These are phyloP conservation scores for Sycobia sp. DNA, from an alignment of 1,140 invertebrate species.

Conservation along the genomic window DNA sequence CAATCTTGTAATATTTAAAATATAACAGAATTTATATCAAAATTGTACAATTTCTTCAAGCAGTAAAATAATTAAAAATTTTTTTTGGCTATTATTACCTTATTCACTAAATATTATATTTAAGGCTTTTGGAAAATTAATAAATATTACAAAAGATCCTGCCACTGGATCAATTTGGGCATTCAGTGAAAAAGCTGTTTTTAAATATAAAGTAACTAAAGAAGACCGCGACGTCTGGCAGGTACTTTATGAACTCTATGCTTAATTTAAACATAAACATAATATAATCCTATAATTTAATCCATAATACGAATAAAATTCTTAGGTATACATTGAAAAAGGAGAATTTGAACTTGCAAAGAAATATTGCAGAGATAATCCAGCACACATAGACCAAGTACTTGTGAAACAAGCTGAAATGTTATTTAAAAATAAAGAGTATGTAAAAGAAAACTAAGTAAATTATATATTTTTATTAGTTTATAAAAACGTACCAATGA, in stretches of 20 bases:
- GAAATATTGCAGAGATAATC: constrained; percentile 77
- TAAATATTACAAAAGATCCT: constrained; percentile 83
- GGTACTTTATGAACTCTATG: constrained; percentile 49
- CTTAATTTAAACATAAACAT: constrained; percentile 25
- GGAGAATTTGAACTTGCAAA: constrained; percentile 88
- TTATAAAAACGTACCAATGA: too few relatives aligned
- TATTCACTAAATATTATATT: constrained; percentile 31
- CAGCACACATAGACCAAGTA: constrained; percentile 81
- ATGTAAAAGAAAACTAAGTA: constrained; percentile 38
- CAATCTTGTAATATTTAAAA: too few relatives aligned
- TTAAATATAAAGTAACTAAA: constrained; percentile 81
- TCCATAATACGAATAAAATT: neutral
- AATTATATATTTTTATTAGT: neutral
- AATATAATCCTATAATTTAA: neutral
- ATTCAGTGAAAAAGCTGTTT: constrained; percentile 81
- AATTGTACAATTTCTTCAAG: too few relatives aligned
- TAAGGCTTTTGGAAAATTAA: constrained; percentile 79
- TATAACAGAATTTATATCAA: too few relatives aligned
- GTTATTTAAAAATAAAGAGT: constrained; percentile 80
- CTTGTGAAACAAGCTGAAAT: constrained; percentile 88
- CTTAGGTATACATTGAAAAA: constrained; percentile 82
- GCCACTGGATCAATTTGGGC: constrained; percentile 82
- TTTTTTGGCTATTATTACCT: neutral
- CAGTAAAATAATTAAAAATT: too few relatives aligned
- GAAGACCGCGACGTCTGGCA: constrained; percentile 90